Conservation (phyloP, 1,140 invertebrate species). For the Cecropterus lyciades region DNA sequence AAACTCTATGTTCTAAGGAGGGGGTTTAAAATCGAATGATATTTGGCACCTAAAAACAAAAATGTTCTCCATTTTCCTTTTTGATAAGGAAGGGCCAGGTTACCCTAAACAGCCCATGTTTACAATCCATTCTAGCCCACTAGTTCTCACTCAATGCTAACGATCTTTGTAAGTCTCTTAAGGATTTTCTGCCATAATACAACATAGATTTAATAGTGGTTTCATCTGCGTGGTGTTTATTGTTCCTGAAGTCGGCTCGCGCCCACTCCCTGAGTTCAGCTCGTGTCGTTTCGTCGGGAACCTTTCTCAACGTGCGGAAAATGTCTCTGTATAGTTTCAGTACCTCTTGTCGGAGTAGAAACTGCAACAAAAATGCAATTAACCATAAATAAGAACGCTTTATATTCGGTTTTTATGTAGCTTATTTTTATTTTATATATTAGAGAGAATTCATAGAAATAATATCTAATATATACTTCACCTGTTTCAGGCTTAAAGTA, state of each 20-base stretch:
- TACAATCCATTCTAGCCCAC: not conserved
- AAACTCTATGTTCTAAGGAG: too few relatives aligned
- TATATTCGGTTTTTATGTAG: too few relatives aligned
- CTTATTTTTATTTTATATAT: too few relatives aligned
- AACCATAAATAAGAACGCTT: slow-evolving; percentile 8
- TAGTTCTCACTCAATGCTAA: slow-evolving; percentile 83
- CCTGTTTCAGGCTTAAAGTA: slow-evolving; percentile 85
- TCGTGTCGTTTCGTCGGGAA: slow-evolving; percentile 87
- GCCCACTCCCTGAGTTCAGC: slow-evolving; percentile 89
- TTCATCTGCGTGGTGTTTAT: slow-evolving; percentile 88
- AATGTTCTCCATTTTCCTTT: too few relatives aligned
- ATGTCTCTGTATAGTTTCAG: slow-evolving; percentile 90
- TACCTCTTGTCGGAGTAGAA: slow-evolving; percentile 90
- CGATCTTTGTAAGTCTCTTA: slow-evolving; percentile 88
- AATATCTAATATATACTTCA: slow-evolving; percentile 38
- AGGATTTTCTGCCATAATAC: slow-evolving; percentile 87
- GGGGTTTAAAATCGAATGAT: too few relatives aligned
- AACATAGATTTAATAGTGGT: slow-evolving; percentile 88
- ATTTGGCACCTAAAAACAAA: too few relatives aligned
- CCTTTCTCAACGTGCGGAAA: slow-evolving; percentile 87
- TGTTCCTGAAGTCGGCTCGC: slow-evolving; percentile 88
- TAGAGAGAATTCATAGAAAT: too few relatives aligned
- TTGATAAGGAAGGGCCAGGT: too few relatives aligned
- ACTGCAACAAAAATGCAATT: slow-evolving; percentile 81
- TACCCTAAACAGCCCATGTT: too few relatives aligned